Percentiles rank a stretch among this genome's conserved stretches.
phyloP scores from a whole-genome alignment of 2,797 vertebrate species.

The Characodon lateralis region DNA sequence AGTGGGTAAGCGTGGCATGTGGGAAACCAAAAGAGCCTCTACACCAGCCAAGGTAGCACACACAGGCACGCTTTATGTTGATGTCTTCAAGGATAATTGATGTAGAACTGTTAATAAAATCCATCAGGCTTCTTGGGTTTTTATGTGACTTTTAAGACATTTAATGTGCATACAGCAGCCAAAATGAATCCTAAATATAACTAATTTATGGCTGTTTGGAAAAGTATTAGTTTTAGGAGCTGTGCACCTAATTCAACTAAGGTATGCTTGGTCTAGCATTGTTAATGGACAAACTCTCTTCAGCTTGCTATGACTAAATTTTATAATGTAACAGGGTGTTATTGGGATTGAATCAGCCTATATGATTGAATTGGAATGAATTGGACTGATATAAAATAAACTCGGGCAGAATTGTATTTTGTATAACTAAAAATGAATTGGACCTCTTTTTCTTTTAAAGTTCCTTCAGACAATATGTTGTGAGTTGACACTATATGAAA shows the following conservation, averaged over 20 bases:
- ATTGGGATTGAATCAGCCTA: not conserved
- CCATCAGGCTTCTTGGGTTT: conserved; percentile 18
- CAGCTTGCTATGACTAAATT: not conserved
- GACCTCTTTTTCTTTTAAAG: not conserved
- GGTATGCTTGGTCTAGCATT: no score
- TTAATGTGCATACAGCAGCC: not conserved
- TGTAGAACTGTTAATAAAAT: conserved; percentile 37
- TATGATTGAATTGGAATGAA: not conserved
- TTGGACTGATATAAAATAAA: not conserved
- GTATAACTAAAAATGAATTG: no score
- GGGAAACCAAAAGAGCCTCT: conserved; percentile 91
- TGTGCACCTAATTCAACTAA: not conserved
- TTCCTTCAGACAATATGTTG: not conserved
- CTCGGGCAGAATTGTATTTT: no score
- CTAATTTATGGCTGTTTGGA: not conserved
- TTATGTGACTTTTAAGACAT: conserved; percentile 27
- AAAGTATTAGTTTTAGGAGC: not conserved
- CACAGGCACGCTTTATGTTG: conserved; percentile 15
- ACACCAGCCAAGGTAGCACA: conserved; percentile 78
- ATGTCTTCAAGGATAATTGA: conserved; percentile 18
- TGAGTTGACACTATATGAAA: not conserved
- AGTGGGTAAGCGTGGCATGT: conserved; percentile 90
- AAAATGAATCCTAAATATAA: not conserved
- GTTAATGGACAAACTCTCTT: not conserved
- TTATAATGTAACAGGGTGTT: not conserved